phyloP scores from a whole-genome alignment of 2,888 invertebrate genomes.

The Saturnia pavonia region DNA sequence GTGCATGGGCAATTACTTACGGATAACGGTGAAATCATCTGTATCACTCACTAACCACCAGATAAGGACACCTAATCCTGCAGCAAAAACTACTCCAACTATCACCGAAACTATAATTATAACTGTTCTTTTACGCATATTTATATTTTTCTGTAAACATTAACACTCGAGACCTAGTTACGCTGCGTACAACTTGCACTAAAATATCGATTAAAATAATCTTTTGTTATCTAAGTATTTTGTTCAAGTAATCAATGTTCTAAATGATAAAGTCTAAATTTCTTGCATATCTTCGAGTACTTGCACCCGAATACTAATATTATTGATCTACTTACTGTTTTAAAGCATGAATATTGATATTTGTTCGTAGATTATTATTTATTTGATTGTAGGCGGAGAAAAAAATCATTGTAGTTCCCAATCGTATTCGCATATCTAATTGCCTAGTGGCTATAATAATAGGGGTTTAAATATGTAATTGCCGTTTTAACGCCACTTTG shows the following conservation, averaged over 20 bases:
- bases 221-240: conserved; percentile 1
- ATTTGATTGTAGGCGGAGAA: no score
- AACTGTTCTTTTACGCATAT: conserved; percentile 38
- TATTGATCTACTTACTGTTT: neutral
- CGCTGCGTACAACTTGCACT: neutral
- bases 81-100: conserved; percentile 33
- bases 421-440: no score
- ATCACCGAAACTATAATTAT: conserved; percentile 40
- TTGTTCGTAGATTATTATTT: no score
- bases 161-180: neutral
- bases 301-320: neutral
- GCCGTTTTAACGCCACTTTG: no score
- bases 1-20: conserved; percentile 30
- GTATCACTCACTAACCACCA: conserved; percentile 50
- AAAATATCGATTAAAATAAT: neutral
- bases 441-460: neutral
- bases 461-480: no score
- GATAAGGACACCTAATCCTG: conserved; percentile 47
- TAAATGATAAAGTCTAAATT: neutral
- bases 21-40: conserved; percentile 28
- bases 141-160: neutral
- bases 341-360: no score
- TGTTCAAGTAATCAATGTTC: neutral
- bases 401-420: no score
- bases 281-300: neutral